phyloP scores from a whole-genome alignment of 1,140 invertebrate species.

The Cotesia vestalis region DNA sequence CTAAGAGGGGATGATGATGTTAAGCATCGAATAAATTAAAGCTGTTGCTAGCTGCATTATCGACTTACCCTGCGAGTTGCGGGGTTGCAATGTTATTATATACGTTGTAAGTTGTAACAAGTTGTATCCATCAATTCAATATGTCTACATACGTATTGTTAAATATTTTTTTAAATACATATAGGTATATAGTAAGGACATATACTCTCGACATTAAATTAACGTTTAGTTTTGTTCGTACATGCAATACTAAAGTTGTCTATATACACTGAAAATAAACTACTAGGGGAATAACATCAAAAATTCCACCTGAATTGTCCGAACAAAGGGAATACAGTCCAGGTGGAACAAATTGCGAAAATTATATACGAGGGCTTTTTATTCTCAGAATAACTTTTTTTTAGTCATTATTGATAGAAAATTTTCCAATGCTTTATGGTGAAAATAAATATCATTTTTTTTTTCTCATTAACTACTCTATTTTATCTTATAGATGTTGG shows the following conservation, averaged over 20 bases:
- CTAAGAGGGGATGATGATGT: constrained; percentile 19
- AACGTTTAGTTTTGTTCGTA: background rate
- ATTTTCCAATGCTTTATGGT: background rate
- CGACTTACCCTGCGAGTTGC: constrained; percentile 17
- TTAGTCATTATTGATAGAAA: background rate
- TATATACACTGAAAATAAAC: constrained; percentile 11
- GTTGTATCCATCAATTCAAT: background rate
- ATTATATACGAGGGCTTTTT: constrained; percentile 23
- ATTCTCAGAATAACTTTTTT: constrained; percentile 10
- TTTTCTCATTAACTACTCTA: no score
- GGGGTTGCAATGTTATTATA: no score
- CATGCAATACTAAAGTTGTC: constrained; percentile 15
- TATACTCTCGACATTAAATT: background rate
- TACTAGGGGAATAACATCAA: background rate
- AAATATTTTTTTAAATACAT: constrained; percentile 10
- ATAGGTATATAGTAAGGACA: background rate
- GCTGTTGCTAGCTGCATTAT: constrained; percentile 39
- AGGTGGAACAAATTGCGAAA: constrained; percentile 21
- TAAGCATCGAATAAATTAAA: constrained; percentile 33
- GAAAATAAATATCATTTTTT: no score
- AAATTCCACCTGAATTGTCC: background rate
- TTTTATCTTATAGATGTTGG: no score
- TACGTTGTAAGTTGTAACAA: background rate
- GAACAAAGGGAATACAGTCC: constrained; percentile 11
- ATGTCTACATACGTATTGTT: background rate